Evolutionary conservation across 1,140 invertebrate species (phyloP).

Genomic region (Zophobas morio): DNA sequence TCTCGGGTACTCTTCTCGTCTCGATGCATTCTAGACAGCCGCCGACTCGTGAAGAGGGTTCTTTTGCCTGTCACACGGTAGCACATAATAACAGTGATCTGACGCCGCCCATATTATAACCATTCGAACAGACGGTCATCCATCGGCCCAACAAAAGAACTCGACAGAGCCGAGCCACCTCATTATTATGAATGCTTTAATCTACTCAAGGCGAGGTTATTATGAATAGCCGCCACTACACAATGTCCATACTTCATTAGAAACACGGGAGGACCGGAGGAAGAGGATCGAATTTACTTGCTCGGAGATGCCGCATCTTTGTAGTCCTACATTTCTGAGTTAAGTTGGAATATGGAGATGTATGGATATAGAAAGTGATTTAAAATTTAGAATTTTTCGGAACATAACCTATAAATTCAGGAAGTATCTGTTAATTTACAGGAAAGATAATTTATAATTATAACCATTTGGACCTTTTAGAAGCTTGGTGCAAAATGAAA

Average conservation of each 20-base stretch:
- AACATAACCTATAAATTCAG: too few relatives aligned
- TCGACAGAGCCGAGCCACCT: slow-evolving; percentile 10
- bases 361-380: too few relatives aligned
- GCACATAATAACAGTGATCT: slow-evolving; percentile 57
- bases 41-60: slow-evolving; percentile 58
- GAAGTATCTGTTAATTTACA: too few relatives aligned
- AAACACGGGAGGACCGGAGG: neutral
- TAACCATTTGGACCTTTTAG: too few relatives aligned
- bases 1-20: slow-evolving; percentile 41
- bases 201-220: slow-evolving; percentile 18
- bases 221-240: neutral
- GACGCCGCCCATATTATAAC: slow-evolving; percentile 53
- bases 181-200: slow-evolving; percentile 34
- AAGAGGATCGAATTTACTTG: too few relatives aligned
- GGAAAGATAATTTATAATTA: too few relatives aligned
- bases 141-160: slow-evolving; percentile 10
- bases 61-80: slow-evolving; percentile 62
- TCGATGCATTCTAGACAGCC: slow-evolving; percentile 51
- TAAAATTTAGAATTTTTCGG: too few relatives aligned
- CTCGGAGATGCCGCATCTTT: too few relatives aligned
- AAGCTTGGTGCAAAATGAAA: too few relatives aligned
- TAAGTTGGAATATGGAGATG: too few relatives aligned
- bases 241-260: neutral
- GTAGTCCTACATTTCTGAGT: too few relatives aligned
- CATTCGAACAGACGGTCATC: slow-evolving; percentile 39